Conservation (phyloP, 2,797 vertebrate species). For the Sylvia borin region DNA sequence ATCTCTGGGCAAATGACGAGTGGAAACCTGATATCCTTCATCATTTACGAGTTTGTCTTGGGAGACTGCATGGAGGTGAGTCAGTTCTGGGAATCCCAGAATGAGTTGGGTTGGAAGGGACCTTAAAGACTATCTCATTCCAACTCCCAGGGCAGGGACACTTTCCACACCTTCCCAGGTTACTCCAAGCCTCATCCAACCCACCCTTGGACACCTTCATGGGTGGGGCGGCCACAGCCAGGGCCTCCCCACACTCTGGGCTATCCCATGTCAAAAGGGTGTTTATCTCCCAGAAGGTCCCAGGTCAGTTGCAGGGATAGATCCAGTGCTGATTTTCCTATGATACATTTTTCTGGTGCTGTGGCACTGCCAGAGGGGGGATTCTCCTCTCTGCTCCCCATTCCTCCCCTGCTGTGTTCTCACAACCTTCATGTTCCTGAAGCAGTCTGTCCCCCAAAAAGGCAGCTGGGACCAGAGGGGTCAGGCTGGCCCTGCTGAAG, state of each 20-base stretch:
- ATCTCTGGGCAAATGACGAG: conserved; percentile 88
- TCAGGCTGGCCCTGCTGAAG: not conserved
- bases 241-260: not conserved
- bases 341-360: not conserved
- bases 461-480: not conserved
- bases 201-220: not conserved
- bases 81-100: not conserved
- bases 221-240: not conserved
- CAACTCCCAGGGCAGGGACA: not conserved
- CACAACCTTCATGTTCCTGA: accelerated
- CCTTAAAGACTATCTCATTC: not conserved
- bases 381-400: not conserved
- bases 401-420: not conserved
- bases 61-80: conserved; percentile 92
- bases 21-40: conserved; percentile 88
- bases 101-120: not conserved
- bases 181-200: not conserved
- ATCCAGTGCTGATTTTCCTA: not conserved
- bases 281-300: not conserved
- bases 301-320: not conserved
- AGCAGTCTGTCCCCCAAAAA: not conserved
- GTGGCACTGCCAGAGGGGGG: not conserved
- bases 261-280: not conserved
- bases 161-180: not conserved
- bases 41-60: conserved; percentile 92